Evolutionary conservation across 2,888 invertebrate genomes (phyloP).

Genomic region (Agrochola lota): DNA sequence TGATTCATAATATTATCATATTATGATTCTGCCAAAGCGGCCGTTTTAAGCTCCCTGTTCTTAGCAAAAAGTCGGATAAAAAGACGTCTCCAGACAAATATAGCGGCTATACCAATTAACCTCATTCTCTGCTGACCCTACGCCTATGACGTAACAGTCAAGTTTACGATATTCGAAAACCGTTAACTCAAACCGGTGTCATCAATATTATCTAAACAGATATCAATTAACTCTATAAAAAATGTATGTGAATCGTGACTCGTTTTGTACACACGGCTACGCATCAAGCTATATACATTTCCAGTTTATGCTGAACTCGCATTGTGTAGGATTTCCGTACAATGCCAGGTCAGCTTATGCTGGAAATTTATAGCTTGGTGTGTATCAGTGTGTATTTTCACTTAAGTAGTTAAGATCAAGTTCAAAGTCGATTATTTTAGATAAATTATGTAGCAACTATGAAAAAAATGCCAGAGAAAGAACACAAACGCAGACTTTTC

Average conservation of each 20-base stretch:
- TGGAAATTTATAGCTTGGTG: too few relatives aligned
- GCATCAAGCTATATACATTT: too few relatives aligned
- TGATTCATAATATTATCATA: too few relatives aligned
- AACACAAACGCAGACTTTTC: not conserved
- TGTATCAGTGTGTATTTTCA: too few relatives aligned
- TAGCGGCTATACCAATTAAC: not conserved
- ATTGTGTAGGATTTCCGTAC: too few relatives aligned
- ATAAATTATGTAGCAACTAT: not conserved
- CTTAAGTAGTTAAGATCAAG: not conserved
- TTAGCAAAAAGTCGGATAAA: not conserved
- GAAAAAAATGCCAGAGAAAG: not conserved
- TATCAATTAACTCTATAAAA: slow-evolving; percentile 32
- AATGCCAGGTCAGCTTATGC: too few relatives aligned
- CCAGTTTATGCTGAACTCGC: too few relatives aligned
- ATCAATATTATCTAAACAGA: slow-evolving; percentile 4
- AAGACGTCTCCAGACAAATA: not conserved
- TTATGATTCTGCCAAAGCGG: too few relatives aligned
- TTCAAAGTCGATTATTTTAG: slow-evolving; percentile 2
- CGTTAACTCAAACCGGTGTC: slow-evolving; percentile 33
- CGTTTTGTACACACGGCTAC: too few relatives aligned
- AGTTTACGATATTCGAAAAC: slow-evolving; percentile 19
- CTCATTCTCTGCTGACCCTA: not conserved
- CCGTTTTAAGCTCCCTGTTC: too few relatives aligned
- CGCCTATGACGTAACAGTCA: slow-evolving; percentile 19
- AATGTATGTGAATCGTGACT: slow-evolving; percentile 19